Evolutionary conservation across 2,797 vertebrate genomes (phyloP).

Genomic region (Urosaurus nigricauda): DNA sequence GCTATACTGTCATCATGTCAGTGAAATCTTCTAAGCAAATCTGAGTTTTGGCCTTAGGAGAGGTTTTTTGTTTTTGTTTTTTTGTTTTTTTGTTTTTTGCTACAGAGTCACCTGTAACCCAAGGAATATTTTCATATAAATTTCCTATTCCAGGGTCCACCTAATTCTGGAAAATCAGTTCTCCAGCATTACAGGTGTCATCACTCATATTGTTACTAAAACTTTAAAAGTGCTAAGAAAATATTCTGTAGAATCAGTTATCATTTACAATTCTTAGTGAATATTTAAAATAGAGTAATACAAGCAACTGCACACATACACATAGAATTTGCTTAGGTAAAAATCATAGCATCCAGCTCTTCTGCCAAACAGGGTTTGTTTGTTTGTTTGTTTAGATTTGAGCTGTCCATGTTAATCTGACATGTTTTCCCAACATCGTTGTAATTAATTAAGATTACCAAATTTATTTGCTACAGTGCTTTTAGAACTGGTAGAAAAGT

Average conservation of each 20-base stretch:
- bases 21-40: slow-evolving; percentile 23
- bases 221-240: not conserved
- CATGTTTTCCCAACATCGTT: not conserved
- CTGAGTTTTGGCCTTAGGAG: not conserved
- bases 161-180: not conserved
- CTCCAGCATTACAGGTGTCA: not conserved
- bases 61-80: not conserved
- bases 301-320: too few relatives aligned
- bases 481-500: not conserved
- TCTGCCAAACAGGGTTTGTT: slow-evolving; percentile 54
- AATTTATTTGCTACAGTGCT: not conserved
- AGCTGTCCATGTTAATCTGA: slow-evolving; percentile 19
- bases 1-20: slow-evolving; percentile 7
- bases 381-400: slow-evolving; percentile 10
- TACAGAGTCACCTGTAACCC: not conserved
- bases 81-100: not conserved
- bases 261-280: not conserved
- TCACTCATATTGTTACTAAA: not conserved
- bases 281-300: not conserved
- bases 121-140: slow-evolving; percentile 1
- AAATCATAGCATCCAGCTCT: slow-evolving; percentile 44
- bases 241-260: not conserved
- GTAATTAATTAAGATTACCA: slow-evolving; percentile 2
- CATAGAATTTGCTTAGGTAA: not conserved
- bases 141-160: not conserved